Percentiles rank a stretch among this genome's conserved stretches.
These are phyloP conservation scores for Cordilura impudica DNA, from an alignment of 2,888 invertebrate species.

Conservation along the genomic window DNA sequence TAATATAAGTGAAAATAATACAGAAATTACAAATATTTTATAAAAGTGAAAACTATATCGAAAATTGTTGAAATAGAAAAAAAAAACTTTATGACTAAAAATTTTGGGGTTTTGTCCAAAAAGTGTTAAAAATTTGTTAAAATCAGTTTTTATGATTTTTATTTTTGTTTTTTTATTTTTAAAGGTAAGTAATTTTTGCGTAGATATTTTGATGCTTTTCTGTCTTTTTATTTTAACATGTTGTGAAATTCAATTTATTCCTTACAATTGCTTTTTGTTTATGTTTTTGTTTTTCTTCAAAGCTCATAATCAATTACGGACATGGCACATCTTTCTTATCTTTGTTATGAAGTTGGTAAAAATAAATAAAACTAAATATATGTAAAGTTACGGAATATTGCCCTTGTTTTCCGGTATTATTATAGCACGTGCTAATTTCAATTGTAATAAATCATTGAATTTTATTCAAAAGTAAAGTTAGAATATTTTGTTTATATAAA, in stretches of 20 bases:
- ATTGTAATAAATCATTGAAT: no score
- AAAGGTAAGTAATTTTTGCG: slow-evolving; percentile 51
- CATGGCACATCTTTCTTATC: background rate
- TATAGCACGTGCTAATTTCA: no score
- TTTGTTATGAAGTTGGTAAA: no score
- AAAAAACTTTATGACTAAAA: background rate
- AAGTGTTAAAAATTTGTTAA: background rate
- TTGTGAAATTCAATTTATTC: slow-evolving; percentile 38
- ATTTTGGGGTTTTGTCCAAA: background rate
- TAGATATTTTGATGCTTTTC: background rate
- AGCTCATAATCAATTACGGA: background rate
- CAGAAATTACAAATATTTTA: background rate
- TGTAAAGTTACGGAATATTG: no score
- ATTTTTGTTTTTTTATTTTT: slow-evolving; percentile 42
- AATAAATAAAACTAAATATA: no score
- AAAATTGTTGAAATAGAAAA: background rate
- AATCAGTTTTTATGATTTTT: slow-evolving; percentile 48
- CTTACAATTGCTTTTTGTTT: background rate
- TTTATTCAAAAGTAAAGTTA: no score
- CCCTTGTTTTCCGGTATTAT: no score
- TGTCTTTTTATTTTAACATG: background rate
- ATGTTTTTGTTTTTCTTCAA: background rate
- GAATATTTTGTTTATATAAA: no score
- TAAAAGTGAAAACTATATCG: background rate
- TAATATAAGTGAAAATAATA: background rate